Conservation (phyloP, 2,888 invertebrate genomes). For the Chrysotoxum bicinctum region DNA sequence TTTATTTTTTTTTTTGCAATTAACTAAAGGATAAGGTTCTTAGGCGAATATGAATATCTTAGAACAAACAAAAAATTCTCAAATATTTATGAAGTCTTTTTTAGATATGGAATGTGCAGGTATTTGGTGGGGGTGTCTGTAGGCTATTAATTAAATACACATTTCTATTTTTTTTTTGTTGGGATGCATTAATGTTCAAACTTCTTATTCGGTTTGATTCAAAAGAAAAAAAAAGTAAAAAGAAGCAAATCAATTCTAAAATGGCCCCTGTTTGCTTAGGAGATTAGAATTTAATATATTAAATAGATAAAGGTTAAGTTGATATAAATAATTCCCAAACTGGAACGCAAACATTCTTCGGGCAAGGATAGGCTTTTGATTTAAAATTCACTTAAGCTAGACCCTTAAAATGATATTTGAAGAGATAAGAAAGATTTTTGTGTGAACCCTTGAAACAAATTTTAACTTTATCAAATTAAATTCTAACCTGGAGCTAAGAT, state of each 20-base stretch:
- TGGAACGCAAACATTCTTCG: background rate
- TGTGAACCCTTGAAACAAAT: background rate
- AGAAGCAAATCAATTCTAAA: background rate
- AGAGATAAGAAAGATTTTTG: background rate
- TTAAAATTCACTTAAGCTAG: background rate
- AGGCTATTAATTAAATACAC: conserved; percentile 19
- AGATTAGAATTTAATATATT: background rate
- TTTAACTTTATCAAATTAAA: background rate
- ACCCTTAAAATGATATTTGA: background rate
- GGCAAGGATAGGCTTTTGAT: background rate
- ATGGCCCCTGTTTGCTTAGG: background rate
- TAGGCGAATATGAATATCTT: background rate
- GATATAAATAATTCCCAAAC: background rate
- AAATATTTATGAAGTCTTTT: conserved; percentile 33
- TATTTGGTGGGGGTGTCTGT: background rate
- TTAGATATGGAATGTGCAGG: background rate
- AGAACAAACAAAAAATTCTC: background rate
- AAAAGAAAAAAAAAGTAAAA: background rate
- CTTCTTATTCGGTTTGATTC: background rate
- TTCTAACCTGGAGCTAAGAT: background rate
- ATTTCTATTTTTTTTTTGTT: background rate
- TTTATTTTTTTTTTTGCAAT: conserved; percentile 29
- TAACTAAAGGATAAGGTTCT: conserved; percentile 39
- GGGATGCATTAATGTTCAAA: background rate
- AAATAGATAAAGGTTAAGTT: conserved; percentile 4